phyloP scores from a whole-genome alignment of 2,113 vertebrate genomes.

The Etheostoma cragini region DNA sequence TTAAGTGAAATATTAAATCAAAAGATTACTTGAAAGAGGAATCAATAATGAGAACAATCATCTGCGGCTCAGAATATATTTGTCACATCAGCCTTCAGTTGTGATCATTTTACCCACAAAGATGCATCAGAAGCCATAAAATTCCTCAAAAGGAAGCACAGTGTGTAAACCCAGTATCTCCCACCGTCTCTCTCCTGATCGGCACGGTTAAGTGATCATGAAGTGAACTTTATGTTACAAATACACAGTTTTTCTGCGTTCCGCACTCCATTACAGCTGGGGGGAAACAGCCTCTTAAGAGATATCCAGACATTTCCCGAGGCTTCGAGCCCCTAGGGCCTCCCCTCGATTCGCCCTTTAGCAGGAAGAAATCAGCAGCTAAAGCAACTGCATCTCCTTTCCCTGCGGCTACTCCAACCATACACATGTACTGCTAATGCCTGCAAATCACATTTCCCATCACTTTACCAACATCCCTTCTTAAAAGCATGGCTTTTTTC shows the following conservation, averaged over 20 bases:
- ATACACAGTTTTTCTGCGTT: constrained; percentile 77
- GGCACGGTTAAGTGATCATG: constrained; percentile 70
- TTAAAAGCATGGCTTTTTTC: constrained; percentile 80
- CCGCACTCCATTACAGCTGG: constrained; percentile 83
- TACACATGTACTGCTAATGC: constrained; percentile 81
- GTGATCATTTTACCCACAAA: neutral
- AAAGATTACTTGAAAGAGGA: neutral
- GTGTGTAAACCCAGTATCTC: constrained; percentile 31
- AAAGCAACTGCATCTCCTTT: constrained; percentile 71
- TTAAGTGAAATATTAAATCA: neutral
- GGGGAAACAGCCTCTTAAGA: constrained; percentile 79
- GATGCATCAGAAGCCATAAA: constrained; percentile 14
- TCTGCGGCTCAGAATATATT: neutral
- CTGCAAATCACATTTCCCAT: constrained; percentile 84
- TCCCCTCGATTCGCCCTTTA: constrained; percentile 66
- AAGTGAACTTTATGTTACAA: constrained; percentile 76
- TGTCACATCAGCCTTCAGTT: constrained; percentile 5
- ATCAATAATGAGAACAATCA: constrained; percentile 1
- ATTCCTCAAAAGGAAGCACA: constrained; percentile 5
- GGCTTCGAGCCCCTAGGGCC: constrained; percentile 79
- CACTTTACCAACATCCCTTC: constrained; percentile 78
- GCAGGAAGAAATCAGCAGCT: constrained; percentile 75
- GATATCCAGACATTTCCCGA: constrained; percentile 83
- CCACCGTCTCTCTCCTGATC: constrained; percentile 31
- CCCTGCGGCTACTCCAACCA: constrained; percentile 65